Evolutionary conservation across 2,113 vertebrate species (phyloP), one percentile per base, ranked within the genome.

Genomic region (Colius striatus): DNA sequence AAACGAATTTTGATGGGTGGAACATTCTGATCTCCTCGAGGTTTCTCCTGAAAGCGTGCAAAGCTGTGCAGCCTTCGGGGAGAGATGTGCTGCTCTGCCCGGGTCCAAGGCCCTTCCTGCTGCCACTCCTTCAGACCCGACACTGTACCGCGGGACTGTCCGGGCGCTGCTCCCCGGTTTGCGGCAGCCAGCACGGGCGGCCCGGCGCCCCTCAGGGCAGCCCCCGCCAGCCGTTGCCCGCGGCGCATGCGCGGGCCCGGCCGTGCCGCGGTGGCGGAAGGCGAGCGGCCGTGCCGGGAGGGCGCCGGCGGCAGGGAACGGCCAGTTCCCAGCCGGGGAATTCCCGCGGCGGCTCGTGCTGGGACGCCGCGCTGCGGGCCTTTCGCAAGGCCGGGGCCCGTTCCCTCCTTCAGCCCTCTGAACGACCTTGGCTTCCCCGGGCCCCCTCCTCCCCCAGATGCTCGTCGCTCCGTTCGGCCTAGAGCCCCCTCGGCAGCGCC

Each of bases 101-200:
- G 15, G 6, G 1, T 8, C 25, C 48, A 5, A 21, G 48, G 58
- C 79, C 50, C 3, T 4, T 5, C 18, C 25, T 41, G 5, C 1
- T 3, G 15, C 32, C 36, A 22, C 21, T 21, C 13, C 1, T 0
- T 9, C 29, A 2, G 20, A 13, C 3, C 13, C 65, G 7, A 2
- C 47, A 6, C 45, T 2, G 20, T 2, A 0, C 1, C 0, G 2
- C 2, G 10, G 12, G 10, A 11, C 15, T 29, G 43, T 11, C 51
- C 0, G n/a, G 10, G 14, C 6, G 1, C 3, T 45, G 26, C 36
- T 14, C 2, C 14, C 2, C 38, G 0, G 14, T 6, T 27, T 1
- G 11, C 19, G 12, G 38, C 38, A 9, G 2, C 10, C 0, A 13
- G 10, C 45, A 13, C 1, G 32, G 41, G 2, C 50, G 8, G 9